Evolutionary conservation across 2,113 vertebrate species (phyloP).

Genomic region (Crotalus helleri): DNA sequence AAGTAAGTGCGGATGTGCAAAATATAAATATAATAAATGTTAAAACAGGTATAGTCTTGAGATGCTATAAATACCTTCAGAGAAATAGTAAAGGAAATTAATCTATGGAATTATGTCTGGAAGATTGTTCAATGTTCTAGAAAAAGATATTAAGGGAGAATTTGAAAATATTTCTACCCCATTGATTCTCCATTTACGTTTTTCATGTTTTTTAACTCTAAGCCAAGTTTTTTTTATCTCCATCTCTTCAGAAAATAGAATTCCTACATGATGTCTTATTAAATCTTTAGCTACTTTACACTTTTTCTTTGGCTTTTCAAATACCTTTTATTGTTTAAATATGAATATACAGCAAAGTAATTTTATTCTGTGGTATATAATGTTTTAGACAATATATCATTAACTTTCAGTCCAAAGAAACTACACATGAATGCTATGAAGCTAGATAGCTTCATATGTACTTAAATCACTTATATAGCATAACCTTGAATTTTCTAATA

Average conservation of each 20-base stretch:
- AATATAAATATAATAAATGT: background rate
- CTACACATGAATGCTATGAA: background rate
- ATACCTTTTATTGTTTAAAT: background rate
- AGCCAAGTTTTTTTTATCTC: background rate
- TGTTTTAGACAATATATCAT: background rate
- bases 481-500: background rate
- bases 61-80: background rate
- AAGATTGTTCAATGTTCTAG: background rate
- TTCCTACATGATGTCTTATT: background rate
- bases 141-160: background rate
- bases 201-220: background rate
- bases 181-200: background rate
- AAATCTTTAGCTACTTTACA: background rate
- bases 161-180: background rate
- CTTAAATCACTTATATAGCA: background rate
- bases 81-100: background rate
- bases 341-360: background rate
- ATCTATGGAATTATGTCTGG: background rate
- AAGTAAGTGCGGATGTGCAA: constrained; percentile 72
- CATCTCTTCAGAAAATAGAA: background rate
- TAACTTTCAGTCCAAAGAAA: background rate
- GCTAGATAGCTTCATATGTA: background rate
- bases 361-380: background rate
- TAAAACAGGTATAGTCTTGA: background rate
- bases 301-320: background rate